Evolutionary conservation across 2,888 invertebrate species (phyloP), one percentile per base, ranked within the genome.

Genomic region (Pyralis farinalis): DNA sequence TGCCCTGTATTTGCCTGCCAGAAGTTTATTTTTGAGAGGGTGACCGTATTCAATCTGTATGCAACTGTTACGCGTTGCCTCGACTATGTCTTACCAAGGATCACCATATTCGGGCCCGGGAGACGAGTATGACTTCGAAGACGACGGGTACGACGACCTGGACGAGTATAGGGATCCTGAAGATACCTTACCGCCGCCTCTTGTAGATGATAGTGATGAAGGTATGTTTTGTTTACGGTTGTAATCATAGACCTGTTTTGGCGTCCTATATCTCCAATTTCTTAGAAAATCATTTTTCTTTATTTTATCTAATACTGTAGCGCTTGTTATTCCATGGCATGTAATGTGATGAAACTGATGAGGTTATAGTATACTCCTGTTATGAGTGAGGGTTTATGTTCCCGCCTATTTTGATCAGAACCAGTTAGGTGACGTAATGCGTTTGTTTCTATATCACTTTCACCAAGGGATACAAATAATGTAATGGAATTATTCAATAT

Each of bases 81-180:
- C 87, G 68, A 81, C 84, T 71, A 93, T 93, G 92, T 92, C 92
- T 65, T 92, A 91, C 81, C 91, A 92, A 79, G 93, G 92, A 69
- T 93, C 93, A 54, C 91, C 92, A 47, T 92, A 91, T 82, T 92
- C 93, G 54, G 91, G 92, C 56, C 93, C 91, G 63, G 91, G 91
- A 49, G 93, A 93, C 66, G 94, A 94, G 63, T 94, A 92, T 67
- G 94, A 94, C 63, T 92, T 92, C 68, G 94, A 94, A 44, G 94
- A 94, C 53, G 94, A 94, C 43, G 92, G 92, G 61, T 93, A 92
- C 61, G 93, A 94, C 55, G 93, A 93, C 60, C 61, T 91, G 55
- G 94, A 94, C 46, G 93, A 94, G 52, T 93, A 92, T 57, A 87
- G 92, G 41, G 93, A 93, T 47, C 90, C 90, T 44, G 93, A 93